A percentile compares a stretch with the other conserved stretches of the same genome.
Evolutionary conservation across 2,113 vertebrate genomes (phyloP).

Genomic region (Elachura formosa): DNA sequence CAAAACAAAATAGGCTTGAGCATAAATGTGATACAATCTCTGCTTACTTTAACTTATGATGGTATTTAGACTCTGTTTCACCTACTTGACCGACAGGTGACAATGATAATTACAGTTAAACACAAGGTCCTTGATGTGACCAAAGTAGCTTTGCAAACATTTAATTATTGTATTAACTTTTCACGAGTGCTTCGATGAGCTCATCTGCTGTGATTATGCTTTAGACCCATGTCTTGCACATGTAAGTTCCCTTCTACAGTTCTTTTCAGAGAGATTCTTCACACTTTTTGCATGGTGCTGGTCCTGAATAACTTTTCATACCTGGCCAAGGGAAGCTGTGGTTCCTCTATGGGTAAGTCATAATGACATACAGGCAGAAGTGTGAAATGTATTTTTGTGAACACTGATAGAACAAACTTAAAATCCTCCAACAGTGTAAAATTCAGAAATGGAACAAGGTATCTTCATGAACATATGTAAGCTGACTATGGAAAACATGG

Average conservation of each 20-base stretch:
- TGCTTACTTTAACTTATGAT: not conserved
- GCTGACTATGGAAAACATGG: not conserved
- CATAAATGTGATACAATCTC: not conserved
- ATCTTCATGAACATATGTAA: not conserved
- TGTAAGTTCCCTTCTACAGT: not conserved
- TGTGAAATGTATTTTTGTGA: not conserved
- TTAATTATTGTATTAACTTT: not conserved
- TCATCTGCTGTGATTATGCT: not conserved
- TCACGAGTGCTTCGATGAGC: not conserved
- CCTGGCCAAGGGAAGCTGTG: not conserved
- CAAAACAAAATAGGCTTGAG: not conserved
- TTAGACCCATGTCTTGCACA: not conserved
- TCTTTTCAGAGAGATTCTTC: not conserved
- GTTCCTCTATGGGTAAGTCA: not conserved
- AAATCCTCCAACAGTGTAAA: not conserved
- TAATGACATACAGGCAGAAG: not conserved
- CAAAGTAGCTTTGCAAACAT: not conserved
- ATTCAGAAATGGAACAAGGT: not conserved
- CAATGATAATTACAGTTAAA: not conserved
- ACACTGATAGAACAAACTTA: not conserved
- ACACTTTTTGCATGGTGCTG: not conserved
- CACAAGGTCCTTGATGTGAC: not conserved
- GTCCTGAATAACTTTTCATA: not conserved
- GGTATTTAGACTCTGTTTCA: not conserved
- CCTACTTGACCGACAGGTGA: not conserved